Conservation (phyloP, 2,113 vertebrate genomes). For the Scatophagus argus region DNA sequence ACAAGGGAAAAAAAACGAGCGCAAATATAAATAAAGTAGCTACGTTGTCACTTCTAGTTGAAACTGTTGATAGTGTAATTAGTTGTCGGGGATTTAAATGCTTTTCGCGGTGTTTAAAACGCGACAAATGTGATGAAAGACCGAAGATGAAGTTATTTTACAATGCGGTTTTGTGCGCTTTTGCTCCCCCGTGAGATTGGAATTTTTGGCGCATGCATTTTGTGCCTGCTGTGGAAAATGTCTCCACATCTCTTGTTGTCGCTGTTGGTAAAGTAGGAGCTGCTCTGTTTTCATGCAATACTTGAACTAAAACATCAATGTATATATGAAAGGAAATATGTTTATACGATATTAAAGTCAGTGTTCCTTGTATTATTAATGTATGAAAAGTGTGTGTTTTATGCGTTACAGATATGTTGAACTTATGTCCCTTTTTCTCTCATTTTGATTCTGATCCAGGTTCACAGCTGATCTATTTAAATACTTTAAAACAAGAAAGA, state of each 20-base stretch:
- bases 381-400: background rate
- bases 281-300: background rate
- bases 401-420: too few species aligned
- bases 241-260: constrained; percentile 68
- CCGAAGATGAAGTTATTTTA: constrained; percentile 33
- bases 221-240: constrained; percentile 60
- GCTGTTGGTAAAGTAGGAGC: constrained; percentile 54
- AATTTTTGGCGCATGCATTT: constrained; percentile 71
- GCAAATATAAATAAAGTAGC: background rate
- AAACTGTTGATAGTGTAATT: background rate
- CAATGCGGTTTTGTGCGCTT: constrained; percentile 49
- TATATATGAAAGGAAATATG: background rate
- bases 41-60: background rate
- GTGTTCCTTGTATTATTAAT: background rate
- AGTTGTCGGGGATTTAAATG: background rate
- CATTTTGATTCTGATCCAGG: constrained; percentile 41
- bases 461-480: constrained; percentile 49
- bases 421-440: constrained; percentile 17
- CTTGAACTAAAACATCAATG: background rate
- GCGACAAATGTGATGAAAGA: background rate
- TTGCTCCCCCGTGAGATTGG: constrained; percentile 76
- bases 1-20: background rate
- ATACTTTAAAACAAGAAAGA: constrained; percentile 18
- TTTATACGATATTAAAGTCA: background rate
- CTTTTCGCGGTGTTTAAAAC: background rate